Base-by-base conservation (phyloP, 2,797 vertebrate genomes). In the Sternotherus odoratus region DNA sequence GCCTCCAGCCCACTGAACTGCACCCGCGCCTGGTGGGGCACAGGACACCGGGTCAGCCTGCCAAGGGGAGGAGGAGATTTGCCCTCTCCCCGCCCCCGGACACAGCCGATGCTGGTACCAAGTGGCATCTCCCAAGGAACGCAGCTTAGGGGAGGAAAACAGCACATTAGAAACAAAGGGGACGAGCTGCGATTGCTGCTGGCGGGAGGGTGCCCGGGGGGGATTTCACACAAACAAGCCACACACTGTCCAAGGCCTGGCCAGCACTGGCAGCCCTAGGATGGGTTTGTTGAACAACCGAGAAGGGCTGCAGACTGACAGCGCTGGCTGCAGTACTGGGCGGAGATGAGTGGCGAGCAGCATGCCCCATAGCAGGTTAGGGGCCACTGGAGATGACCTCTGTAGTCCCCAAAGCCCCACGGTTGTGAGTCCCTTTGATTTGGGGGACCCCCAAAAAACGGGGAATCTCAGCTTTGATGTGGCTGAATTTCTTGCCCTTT, bases 51-150 rank as follows among this genome's bases (percentile, higher is more conserved):
- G 36, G 80, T 56, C 36, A 39, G 54, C 48, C 8, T 28, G 57
- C 24, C 7, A 17, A 69, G 19, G 11, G 26, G 33, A 36, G 53
- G 57, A 33, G 30, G 36, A n/a, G 60, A 16, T 48, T 48, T 3
- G 2, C 12, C 48, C 12, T 56, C 26, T 24, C 36, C 48, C 79
- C 5, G 0, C 26, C 33, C 83, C 79, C 1, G 0, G 87, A 83
- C 56, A 51, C 77, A 82, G 87, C 60, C 74, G 77, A 84, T 95
- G 88, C 98, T 97, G 98, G 98, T 96, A 98, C 98, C 0, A 95
- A 95, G 92, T 98, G 97, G 97, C 96, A 97, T 97, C 96, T 97
- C 94, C 87, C 86, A 92, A 97, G 84, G 95, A 96, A 95, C 80
- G 75, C 26, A 84, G 91, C 74, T 1, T 89, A 94, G 92, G 92